Conservation (phyloP, 2,888 invertebrate genomes). For the Drosophila pullipes region DNA sequence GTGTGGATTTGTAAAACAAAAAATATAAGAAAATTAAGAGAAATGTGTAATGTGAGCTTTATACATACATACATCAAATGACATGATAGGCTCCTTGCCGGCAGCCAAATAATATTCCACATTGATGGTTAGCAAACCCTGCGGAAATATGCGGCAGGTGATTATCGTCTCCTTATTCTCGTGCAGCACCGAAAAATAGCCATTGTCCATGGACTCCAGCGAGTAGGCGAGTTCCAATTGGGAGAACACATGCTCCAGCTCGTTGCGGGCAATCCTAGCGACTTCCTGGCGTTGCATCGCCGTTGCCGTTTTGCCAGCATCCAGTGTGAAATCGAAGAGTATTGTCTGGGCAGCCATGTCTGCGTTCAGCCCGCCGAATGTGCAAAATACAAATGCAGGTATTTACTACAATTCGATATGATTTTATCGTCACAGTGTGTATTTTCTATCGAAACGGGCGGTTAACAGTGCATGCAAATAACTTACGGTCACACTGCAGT, state of each 20-base stretch:
- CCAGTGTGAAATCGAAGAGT: conserved; percentile 92
- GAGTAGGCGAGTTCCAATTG: conserved; percentile 90
- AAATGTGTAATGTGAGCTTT: conserved; percentile 11
- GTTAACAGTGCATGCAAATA: not conserved
- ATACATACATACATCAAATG: conserved; percentile 89
- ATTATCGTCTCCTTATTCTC: conserved; percentile 90
- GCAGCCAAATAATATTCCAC: conserved; percentile 93
- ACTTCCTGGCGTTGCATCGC: conserved; percentile 89
- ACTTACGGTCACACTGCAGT: conserved; percentile 6
- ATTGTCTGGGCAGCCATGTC: conserved; percentile 92
- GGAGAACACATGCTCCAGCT: conserved; percentile 90
- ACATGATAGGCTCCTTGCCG: conserved; percentile 90
- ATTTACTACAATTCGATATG: conserved; percentile 11
- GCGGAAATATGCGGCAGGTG: conserved; percentile 89
- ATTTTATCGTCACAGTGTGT: conserved; percentile 21
- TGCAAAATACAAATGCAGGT: conserved; percentile 53
- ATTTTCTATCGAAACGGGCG: conserved; percentile 16
- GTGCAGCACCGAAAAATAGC: conserved; percentile 89
- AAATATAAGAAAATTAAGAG: not conserved
- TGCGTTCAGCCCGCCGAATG: conserved; percentile 49
- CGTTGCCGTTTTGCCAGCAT: conserved; percentile 89
- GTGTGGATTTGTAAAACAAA: conserved; percentile 8
- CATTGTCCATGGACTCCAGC: conserved; percentile 88
- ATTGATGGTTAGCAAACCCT: conserved; percentile 92
- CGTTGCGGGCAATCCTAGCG: conserved; percentile 89